phyloP scores from a whole-genome alignment of 2,888 invertebrate species.

The Leptinotarsa peninsularis region DNA sequence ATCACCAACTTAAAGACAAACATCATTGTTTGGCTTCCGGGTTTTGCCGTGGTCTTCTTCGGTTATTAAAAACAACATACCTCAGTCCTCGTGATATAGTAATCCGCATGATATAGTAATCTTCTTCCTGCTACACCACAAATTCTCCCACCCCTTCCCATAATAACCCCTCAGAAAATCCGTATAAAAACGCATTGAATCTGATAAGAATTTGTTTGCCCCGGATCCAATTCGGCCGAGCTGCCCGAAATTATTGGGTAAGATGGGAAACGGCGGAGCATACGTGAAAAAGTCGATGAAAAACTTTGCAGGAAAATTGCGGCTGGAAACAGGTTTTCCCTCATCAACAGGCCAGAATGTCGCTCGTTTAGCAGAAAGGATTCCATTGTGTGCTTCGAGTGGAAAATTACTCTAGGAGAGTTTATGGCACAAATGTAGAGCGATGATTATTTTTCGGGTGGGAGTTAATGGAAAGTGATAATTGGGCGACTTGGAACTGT shows the following conservation, averaged over 20 bases:
- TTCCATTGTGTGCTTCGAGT: conserved; percentile 27
- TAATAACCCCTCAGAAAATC: neutral
- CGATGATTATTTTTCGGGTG: conserved; percentile 5
- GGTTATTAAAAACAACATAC: no score
- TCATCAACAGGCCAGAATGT: conserved; percentile 28
- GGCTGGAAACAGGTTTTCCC: conserved; percentile 22
- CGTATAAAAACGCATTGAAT: conserved; percentile 26
- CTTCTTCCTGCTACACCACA: no score
- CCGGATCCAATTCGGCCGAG: conserved; percentile 11
- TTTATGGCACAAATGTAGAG: neutral
- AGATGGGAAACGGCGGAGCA: neutral
- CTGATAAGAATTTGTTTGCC: conserved; percentile 30
- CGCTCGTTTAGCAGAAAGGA: conserved; percentile 26
- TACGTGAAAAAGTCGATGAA: conserved; percentile 21
- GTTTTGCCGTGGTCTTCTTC: no score
- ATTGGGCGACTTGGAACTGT: neutral
- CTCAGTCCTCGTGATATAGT: no score
- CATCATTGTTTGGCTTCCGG: no score
- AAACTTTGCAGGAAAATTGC: conserved; percentile 19
- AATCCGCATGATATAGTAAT: no score
- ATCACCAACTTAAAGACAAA: no score
- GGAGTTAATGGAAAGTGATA: neutral
- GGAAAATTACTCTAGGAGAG: conserved; percentile 20
- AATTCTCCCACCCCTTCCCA: no score
- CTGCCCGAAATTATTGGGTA: conserved; percentile 3